These are phyloP conservation scores for Neogobius melanostomus DNA, from an alignment of 2,113 vertebrate species.

Conservation along the genomic window DNA sequence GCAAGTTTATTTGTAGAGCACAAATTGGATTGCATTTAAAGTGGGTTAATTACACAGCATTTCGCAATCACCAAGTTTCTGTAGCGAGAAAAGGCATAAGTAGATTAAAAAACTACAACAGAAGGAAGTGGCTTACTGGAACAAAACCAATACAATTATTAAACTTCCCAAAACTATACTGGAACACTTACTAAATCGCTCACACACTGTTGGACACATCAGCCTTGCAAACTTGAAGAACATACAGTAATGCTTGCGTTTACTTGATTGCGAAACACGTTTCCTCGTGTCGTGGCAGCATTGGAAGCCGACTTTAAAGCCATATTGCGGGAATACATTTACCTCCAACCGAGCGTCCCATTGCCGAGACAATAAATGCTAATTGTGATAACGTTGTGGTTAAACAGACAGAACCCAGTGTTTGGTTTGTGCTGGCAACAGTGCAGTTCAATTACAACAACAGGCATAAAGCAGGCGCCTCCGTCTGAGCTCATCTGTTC, in stretches of 20 bases:
- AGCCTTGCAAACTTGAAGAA: not conserved
- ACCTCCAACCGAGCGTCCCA: slow-evolving; percentile 62
- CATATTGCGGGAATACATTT: slow-evolving; percentile 54
- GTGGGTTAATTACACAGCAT: not conserved
- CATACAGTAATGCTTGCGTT: slow-evolving; percentile 15
- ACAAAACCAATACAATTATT: not conserved
- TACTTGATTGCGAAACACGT: slow-evolving; percentile 9
- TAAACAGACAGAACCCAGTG: slow-evolving; percentile 36
- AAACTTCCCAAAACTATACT: not conserved
- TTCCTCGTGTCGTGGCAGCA: not conserved
- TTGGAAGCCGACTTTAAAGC: slow-evolving; percentile 14
- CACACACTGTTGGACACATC: slow-evolving; percentile 9
- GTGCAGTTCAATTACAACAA: slow-evolving; percentile 33
- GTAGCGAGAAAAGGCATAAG: not conserved
- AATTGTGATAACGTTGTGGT: slow-evolving; percentile 45
- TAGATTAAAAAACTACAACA: not conserved
- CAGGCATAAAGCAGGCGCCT: slow-evolving; percentile 41
- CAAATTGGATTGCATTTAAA: not conserved
- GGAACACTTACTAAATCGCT: not conserved
- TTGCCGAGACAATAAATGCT: slow-evolving; percentile 63
- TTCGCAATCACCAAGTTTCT: not conserved
- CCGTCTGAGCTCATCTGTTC: slow-evolving; percentile 42
- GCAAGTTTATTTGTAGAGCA: too few relatives aligned
- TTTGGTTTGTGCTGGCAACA: slow-evolving; percentile 22
- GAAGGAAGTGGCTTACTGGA: not conserved